Conservation (phyloP, 2,113 vertebrate genomes). For the Pluvianellus socialis region DNA sequence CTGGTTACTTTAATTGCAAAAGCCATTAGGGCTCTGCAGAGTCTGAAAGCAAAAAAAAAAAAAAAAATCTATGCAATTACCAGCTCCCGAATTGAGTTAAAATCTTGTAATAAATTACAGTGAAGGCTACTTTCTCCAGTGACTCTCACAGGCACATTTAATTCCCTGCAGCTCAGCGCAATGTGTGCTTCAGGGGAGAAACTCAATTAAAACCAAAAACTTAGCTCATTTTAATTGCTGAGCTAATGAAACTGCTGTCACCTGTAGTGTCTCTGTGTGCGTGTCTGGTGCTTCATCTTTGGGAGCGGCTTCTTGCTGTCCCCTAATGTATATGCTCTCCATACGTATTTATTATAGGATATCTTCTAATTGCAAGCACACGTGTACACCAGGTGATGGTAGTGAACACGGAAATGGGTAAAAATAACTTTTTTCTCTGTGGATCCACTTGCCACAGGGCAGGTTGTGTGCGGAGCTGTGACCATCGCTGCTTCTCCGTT, state of each 20-base stretch:
- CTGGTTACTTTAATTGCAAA: slow-evolving; percentile 31
- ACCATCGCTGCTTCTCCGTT: neutral
- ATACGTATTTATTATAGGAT: neutral
- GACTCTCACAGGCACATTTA: neutral
- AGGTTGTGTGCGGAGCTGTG: neutral
- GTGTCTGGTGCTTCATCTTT: neutral
- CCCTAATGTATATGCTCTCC: neutral
- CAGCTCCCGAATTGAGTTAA: neutral
- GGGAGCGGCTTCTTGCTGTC: neutral
- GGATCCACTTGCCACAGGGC: accelerated
- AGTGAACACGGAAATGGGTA: neutral
- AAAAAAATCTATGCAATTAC: slow-evolving; percentile 27
- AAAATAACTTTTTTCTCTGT: neutral
- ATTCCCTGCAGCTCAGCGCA: neutral
- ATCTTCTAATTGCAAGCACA: neutral
- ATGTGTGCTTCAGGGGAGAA: neutral
- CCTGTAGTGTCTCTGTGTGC: neutral
- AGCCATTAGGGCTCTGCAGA: slow-evolving; percentile 9
- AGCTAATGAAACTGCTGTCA: neutral
- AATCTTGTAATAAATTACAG: slow-evolving; percentile 17
- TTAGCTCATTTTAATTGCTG: slow-evolving; percentile 11
- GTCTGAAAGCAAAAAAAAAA: neutral
- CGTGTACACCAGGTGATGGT: neutral
- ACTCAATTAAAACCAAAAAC: slow-evolving; percentile 27
- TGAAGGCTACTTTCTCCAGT: neutral